Evolutionary conservation across 2,113 vertebrate genomes (phyloP).

Genomic region (Ivindomyrus marchei): DNA sequence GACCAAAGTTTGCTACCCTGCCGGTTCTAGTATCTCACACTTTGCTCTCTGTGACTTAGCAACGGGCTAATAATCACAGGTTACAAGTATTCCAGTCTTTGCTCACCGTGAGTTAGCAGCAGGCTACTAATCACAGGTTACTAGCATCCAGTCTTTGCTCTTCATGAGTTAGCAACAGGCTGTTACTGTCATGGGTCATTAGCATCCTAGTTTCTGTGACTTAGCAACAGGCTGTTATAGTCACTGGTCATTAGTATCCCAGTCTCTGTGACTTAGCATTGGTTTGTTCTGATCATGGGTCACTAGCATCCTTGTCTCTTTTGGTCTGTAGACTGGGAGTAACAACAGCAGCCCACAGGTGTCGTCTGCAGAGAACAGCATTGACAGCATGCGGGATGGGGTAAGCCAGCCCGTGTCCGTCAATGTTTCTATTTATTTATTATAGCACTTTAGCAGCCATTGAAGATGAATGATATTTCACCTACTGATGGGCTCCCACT

Average conservation of each 20-base stretch:
- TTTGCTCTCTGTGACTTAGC: no score
- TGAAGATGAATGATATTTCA: not conserved
- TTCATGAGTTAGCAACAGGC: not conserved
- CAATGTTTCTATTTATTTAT: not conserved
- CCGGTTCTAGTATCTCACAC: no score
- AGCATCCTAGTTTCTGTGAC: not conserved
- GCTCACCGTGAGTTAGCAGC: no score
- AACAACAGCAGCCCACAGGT: slow-evolving; percentile 37
- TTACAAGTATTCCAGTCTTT: not conserved
- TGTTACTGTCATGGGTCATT: no score
- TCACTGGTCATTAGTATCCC: not conserved
- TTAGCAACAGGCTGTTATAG: not conserved
- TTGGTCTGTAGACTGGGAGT: slow-evolving; percentile 39
- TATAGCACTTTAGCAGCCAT: not conserved
- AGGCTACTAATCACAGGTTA: not conserved
- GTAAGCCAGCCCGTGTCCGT: slow-evolving; percentile 41
- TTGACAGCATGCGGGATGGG: slow-evolving; percentile 24
- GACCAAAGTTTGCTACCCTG: not conserved
- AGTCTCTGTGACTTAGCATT: not conserved
- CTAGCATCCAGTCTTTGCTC: not conserved
- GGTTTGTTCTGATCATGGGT: not conserved
- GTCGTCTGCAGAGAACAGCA: slow-evolving; percentile 36
- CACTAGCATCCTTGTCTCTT: not conserved
- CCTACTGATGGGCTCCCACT: not conserved
- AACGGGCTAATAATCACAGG: no score